Base-by-base conservation (phyloP, 2,113 vertebrate genomes). In the Urocitellus parryii region DNA sequence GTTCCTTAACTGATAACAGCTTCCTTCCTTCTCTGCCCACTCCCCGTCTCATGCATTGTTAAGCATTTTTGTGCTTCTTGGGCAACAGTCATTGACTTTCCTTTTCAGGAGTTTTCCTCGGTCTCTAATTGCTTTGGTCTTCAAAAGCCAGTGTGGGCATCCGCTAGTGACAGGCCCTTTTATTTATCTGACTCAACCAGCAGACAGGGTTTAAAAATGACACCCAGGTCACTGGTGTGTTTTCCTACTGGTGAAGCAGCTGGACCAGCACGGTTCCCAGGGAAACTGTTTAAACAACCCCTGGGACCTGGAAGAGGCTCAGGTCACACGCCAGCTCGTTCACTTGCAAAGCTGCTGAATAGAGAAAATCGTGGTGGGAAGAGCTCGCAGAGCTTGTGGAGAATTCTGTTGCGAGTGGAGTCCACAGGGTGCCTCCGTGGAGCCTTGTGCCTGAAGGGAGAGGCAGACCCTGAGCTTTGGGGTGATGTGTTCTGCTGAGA, bases 131-230 rank as follows among this genome's bases (percentile, higher is more conserved):
- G 92, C 93, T 96, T 93, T 95, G 93, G 48, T 79, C 67, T 92
- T 95, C 86, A 88, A 88, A 97, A 97, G 95, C 96, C 95, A 97
- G 96, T 96, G 22, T 76, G 72, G 67, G 24, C 1, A 78, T 92
- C 82, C 0, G n/a, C 97, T 97, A 95, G 97, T 86, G 96, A 96
- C 94, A 97, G 97, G 77, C 56, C 65, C 89, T 93, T 93, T 92
- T 96, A 91, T 97, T 98, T 97, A 92, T 72, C 34, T 42, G 39
- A 90, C 68, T 81, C 88, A 97, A 97, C 93, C 96, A 98, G 97
- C 98, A 97, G 95, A 83, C 90, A 58, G 92, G 77, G 90, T 80
- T 84, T 98, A 97, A 98, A 98, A 98, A 98, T 96, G 97, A 96
- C 96, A 65, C 96, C 79, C 96, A 93, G n/a, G 53, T n/a, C 83